Base-by-base conservation (phyloP, 92 coral and sea anemone genomes). In the Phenganax subtilis region DNA sequence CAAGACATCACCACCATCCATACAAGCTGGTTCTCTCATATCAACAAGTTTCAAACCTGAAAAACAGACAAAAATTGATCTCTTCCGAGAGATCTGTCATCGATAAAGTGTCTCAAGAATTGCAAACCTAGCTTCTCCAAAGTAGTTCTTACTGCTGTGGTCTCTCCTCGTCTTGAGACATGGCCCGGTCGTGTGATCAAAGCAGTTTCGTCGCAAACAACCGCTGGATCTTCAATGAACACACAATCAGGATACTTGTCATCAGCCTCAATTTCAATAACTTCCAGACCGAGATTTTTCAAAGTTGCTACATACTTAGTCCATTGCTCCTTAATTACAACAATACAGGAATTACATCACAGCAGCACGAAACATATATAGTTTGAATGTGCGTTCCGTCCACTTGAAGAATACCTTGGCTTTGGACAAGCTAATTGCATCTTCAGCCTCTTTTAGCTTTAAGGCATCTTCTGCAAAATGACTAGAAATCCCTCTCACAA, bases 1-100 rank as follows among this genome's bases (percentile, higher is more conserved):
- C 60, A 94, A 87, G 0, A 94, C 98, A 85, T 94, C 98, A 0
- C 98, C 98, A 0, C 98, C 98, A 60, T 94, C 98, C 28, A 94
- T 74, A 60, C 31, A 51, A 37, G 98, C 96, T 27, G 97, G 97
- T 29, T 86, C 86, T 55, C 71, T 76, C 98, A 94, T 94, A 56
- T 90, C 88, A 10, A 72, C 88, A 31, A 90, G 80, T 10, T 82
- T 63, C 62, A 94, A 88, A 27, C 72, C 72, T 66, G 72, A 66
- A 66, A 12, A 66, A 66, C 10, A 37, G 47, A 37, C 47, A 37
- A 37, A 37, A 37, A 37, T 37, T 1, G 3, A 1, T 37, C 2
- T 37, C 47, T 37, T 37, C 5, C 47, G 2, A 5, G 47, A 1
- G 47, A 12, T 12, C 8, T 58, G 8, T 12, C 3, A 58, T 58